phyloP scores from a whole-genome alignment of 2,797 vertebrate genomes.

The Bryconaethiops microstoma region DNA sequence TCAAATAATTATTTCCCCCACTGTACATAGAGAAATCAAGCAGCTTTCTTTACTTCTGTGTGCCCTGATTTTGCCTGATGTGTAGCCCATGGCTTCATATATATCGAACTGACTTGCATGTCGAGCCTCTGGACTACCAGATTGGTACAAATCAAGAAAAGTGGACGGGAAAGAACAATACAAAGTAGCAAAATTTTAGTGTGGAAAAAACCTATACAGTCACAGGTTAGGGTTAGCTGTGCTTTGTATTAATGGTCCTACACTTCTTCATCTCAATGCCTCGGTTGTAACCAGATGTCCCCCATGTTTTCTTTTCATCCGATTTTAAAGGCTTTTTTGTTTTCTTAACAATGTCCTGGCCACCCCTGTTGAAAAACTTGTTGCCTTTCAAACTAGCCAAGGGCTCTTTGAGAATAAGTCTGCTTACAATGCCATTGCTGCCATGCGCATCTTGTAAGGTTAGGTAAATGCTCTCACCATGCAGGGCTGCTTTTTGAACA shows the following conservation, averaged over 20 bases:
- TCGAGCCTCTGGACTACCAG: no score
- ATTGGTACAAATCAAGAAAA: no score
- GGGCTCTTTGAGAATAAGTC: slow-evolving; percentile 78
- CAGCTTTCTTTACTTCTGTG: no score
- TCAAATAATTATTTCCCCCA: no score
- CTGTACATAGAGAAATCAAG: no score
- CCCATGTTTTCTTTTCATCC: slow-evolving; percentile 78
- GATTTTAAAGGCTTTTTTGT: slow-evolving; percentile 80
- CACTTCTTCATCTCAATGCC: slow-evolving; percentile 27
- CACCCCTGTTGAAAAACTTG: slow-evolving; percentile 78
- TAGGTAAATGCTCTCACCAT: slow-evolving; percentile 72
- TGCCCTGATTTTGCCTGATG: no score
- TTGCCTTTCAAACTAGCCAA: slow-evolving; percentile 77
- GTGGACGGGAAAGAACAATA: no score
- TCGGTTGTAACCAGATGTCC: slow-evolving; percentile 76
- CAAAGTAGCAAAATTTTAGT: no score
- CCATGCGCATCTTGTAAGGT: slow-evolving; percentile 75
- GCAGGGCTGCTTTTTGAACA: slow-evolving; percentile 70
- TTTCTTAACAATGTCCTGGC: slow-evolving; percentile 79
- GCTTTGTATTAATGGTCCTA: slow-evolving; percentile 15
- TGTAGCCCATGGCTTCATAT: no score
- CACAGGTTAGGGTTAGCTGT: neutral
- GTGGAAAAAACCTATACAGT: no score
- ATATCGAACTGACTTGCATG: no score
- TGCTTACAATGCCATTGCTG: slow-evolving; percentile 75